Evolutionary conservation across 2,113 vertebrate species (phyloP), one percentile per base, ranked within the genome.

Genomic region (Acinonyx jubatus): DNA sequence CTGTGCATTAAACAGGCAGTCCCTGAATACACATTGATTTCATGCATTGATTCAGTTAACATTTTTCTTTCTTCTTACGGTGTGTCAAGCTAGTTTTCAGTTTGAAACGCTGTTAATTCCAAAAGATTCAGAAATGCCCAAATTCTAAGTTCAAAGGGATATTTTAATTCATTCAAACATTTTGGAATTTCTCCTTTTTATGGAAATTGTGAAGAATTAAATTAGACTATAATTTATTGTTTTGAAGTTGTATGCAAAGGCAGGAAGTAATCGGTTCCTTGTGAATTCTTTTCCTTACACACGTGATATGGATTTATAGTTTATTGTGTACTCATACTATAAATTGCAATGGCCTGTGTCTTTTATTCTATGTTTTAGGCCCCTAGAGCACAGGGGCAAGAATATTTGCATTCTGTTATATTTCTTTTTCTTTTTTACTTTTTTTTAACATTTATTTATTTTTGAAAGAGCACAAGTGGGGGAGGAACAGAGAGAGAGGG

Each of bases 321-420:
- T 94, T 85, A 4, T 84, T 23, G 11, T 45, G 48, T 63, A 74
- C 0, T 38, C 29, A 23, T 65, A n/a, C 82, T 45, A 25, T 73
- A 91, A 81, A 36, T 92, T 25, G 27, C 85, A 33, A 1, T 65
- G 57, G 21, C 31, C 33, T 83, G 6, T 50, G 6, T 71, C 48
- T 96, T 94, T 92, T 68, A 85, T 38, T 95, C 63, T 76, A 2
- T 92, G 63, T 85, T 93, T 89, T n/a, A n/a, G 8, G 29, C 19
- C 86, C 29, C 33, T 31, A 33, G 52, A 45, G 1, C 31, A 45
- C 7, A 76, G 33, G 48, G 14, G 45, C 2, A 68, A 76, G 50
- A 52, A 50, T 92, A 52, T 41, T 94, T 89, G 36, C 12, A 13
- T 89, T 92, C 68, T 96, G 3, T 63, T 36, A 1, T 84, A 38